A percentile compares a stretch with the other conserved stretches of the same genome.
Evolutionary conservation across 1,140 invertebrate genomes (phyloP).

Genomic region (Prorops nasuta): DNA sequence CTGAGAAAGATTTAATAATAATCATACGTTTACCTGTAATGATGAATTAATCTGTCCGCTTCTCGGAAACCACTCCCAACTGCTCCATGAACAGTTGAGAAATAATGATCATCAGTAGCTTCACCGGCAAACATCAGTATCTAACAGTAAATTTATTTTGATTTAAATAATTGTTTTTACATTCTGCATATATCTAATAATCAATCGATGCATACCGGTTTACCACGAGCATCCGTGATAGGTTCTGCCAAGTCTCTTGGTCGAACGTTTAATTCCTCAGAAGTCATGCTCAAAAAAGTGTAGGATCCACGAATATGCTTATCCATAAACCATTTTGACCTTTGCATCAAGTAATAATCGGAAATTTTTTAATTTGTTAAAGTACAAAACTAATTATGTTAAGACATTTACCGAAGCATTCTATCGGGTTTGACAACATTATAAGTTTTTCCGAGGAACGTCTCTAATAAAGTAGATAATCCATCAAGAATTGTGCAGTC

Average conservation of each 20-base stretch:
- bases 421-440: slow-evolving; percentile 57
- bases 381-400: slow-evolving; percentile 44
- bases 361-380: neutral
- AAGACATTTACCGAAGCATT: slow-evolving; percentile 38
- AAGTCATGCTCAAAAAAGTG: slow-evolving; percentile 62
- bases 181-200: slow-evolving; percentile 2
- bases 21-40: slow-evolving; percentile 27
- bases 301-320: slow-evolving; percentile 69
- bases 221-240: slow-evolving; percentile 50
- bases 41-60: slow-evolving; percentile 60
- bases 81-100: slow-evolving; percentile 78
- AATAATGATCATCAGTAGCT: slow-evolving; percentile 66
- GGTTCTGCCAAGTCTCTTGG: slow-evolving; percentile 60
- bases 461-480: slow-evolving; percentile 52
- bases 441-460: slow-evolving; percentile 51
- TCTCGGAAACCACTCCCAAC: slow-evolving; percentile 74
- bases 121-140: slow-evolving; percentile 68
- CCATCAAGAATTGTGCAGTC: slow-evolving; percentile 53
- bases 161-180: neutral
- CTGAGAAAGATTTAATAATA: no score
- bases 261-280: slow-evolving; percentile 38
- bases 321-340: slow-evolving; percentile 69
- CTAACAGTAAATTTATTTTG: slow-evolving; percentile 19
- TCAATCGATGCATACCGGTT: slow-evolving; percentile 47
- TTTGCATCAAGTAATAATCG: slow-evolving; percentile 40